Evolutionary conservation across 2,113 vertebrate species (phyloP).

Genomic region (Tenrec ecaudatus): DNA sequence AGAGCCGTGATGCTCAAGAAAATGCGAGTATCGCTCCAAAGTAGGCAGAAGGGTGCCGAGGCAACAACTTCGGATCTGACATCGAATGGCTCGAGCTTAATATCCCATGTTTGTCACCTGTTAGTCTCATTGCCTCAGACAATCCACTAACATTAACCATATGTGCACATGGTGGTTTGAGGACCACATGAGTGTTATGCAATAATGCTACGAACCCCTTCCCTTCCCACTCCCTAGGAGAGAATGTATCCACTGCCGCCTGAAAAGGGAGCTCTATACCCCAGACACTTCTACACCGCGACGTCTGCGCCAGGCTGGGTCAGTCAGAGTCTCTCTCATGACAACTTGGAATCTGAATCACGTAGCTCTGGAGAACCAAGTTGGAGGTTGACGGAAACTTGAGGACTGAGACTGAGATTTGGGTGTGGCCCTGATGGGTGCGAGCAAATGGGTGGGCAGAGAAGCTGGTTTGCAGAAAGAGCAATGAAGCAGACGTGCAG

Average conservation of each 20-base stretch:
- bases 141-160: neutral
- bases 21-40: neutral
- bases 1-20: neutral
- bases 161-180: neutral
- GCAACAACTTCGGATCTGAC: neutral
- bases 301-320: too few species aligned
- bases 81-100: neutral
- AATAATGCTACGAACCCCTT: neutral
- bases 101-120: neutral
- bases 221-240: neutral
- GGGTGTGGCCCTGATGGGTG: neutral
- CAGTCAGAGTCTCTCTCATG: too few species aligned
- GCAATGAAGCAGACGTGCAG: neutral
- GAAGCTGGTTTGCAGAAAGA: neutral
- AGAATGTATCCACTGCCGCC: neutral
- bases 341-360: too few species aligned
- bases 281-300: too few species aligned
- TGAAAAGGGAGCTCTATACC: too few species aligned
- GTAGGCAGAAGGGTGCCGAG: neutral
- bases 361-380: too few species aligned
- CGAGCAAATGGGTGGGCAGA: neutral
- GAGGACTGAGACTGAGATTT: too few species aligned
- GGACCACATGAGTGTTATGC: neutral
- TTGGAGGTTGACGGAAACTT: too few species aligned
- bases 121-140: neutral